Conservation (phyloP, 2,797 vertebrate species). For the Phalanger gymnotis region DNA sequence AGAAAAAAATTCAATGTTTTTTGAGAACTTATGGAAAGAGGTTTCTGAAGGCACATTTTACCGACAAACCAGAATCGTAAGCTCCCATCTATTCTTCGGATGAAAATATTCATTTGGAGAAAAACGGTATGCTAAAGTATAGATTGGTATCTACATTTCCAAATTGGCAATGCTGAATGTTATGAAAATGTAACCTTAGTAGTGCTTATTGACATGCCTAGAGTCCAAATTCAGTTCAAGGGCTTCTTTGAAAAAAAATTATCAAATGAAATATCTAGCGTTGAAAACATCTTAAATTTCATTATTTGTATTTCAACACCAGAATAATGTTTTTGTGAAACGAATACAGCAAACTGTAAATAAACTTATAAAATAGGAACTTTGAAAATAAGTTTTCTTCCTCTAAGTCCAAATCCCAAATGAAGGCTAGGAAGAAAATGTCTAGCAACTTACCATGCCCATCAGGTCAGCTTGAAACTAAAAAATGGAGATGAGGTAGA, state of each 20-base stretch:
- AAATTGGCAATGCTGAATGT: background rate
- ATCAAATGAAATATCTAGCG: background rate
- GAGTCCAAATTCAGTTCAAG: background rate
- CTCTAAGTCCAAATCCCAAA: background rate
- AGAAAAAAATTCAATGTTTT: background rate
- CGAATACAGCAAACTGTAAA: background rate
- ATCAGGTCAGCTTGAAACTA: background rate
- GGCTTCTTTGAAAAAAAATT: background rate
- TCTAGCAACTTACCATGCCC: background rate
- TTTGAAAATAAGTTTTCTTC: background rate
- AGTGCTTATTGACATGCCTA: background rate
- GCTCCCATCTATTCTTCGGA: background rate
- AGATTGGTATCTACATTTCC: background rate
- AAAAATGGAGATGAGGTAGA: background rate
- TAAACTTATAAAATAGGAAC: background rate
- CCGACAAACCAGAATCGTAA: background rate
- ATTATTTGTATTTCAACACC: background rate
- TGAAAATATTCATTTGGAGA: background rate
- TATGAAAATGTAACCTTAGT: background rate
- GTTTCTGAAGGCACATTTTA: background rate
- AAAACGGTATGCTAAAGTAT: background rate
- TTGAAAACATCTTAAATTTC: background rate
- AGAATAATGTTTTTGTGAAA: background rate
- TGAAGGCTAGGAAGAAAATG: background rate
- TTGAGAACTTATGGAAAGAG: background rate